phyloP scores from a whole-genome alignment of 2,113 vertebrate genomes.

The Origma solitaria region DNA sequence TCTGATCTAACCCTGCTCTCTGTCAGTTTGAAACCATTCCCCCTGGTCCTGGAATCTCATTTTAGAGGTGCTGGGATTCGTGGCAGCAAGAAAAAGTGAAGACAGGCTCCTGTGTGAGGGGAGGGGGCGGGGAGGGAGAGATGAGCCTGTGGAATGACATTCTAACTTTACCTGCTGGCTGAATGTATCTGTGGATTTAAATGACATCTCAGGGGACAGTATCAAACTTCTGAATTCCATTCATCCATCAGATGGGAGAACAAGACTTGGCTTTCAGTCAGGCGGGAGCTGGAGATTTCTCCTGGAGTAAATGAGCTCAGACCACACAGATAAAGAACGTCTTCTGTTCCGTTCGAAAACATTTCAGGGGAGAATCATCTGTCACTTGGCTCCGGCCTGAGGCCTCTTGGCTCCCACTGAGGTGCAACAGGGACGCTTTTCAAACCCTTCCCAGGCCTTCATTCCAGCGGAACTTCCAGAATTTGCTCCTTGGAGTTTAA shows the following conservation, averaged over 20 bases:
- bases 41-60: not conserved
- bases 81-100: not conserved
- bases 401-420: slow-evolving; percentile 57
- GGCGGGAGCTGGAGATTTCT: slow-evolving; percentile 67
- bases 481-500: not conserved
- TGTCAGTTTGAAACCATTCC: not conserved
- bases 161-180: slow-evolving; percentile 43
- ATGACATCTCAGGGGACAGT: slow-evolving; percentile 85
- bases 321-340: slow-evolving; percentile 94
- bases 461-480: not conserved
- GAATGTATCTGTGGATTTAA: slow-evolving; percentile 74
- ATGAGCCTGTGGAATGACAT: slow-evolving; percentile 54
- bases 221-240: slow-evolving; percentile 86
- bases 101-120: not conserved
- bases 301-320: slow-evolving; percentile 75
- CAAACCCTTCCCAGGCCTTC: not conserved
- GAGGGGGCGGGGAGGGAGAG: slow-evolving; percentile 5
- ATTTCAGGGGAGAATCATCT: slow-evolving; percentile 71
- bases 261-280: slow-evolving; percentile 87
- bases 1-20: not conserved
- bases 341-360: slow-evolving; percentile 77
- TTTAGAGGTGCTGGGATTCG: slow-evolving; percentile 13
- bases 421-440: slow-evolving; percentile 54
- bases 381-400: slow-evolving; percentile 54
- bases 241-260: slow-evolving; percentile 87